A percentile compares a stretch with the other conserved stretches of the same genome.
Conservation (phyloP, 2,888 invertebrate genomes). For the Temnothorax unifasciatus region DNA sequence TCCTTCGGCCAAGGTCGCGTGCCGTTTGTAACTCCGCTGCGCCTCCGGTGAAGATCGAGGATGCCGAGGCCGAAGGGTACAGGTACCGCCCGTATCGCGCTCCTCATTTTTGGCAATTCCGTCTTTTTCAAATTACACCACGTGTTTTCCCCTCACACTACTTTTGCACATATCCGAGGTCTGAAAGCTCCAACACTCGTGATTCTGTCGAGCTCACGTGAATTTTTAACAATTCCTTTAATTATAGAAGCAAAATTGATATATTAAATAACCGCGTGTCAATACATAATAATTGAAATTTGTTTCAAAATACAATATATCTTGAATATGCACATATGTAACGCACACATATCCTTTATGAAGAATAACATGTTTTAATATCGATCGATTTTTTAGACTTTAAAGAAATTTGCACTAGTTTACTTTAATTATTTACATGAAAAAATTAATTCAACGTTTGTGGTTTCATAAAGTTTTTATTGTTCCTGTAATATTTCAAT, state of each 20-base stretch:
- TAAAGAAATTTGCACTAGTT: background rate
- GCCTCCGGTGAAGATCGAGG: background rate
- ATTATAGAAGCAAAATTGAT: background rate
- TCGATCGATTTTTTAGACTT: background rate
- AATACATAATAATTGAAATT: background rate
- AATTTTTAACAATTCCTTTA: background rate
- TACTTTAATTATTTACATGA: background rate
- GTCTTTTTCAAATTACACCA: background rate
- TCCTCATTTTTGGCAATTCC: background rate
- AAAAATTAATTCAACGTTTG: background rate
- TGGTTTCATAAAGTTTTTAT: background rate
- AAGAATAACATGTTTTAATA: background rate
- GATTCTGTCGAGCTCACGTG: background rate
- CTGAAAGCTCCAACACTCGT: background rate
- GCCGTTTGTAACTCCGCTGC: background rate
- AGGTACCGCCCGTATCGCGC: background rate
- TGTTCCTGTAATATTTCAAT: background rate
- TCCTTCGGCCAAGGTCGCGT: slow-evolving; percentile 68
- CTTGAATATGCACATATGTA: background rate
- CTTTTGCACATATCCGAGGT: background rate
- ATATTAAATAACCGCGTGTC: background rate
- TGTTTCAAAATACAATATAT: background rate
- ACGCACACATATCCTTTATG: background rate
- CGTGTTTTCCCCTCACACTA: background rate
- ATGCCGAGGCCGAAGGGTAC: background rate